Conservation (phyloP, 2,797 vertebrate species). For the Sebastiscus tertius region DNA sequence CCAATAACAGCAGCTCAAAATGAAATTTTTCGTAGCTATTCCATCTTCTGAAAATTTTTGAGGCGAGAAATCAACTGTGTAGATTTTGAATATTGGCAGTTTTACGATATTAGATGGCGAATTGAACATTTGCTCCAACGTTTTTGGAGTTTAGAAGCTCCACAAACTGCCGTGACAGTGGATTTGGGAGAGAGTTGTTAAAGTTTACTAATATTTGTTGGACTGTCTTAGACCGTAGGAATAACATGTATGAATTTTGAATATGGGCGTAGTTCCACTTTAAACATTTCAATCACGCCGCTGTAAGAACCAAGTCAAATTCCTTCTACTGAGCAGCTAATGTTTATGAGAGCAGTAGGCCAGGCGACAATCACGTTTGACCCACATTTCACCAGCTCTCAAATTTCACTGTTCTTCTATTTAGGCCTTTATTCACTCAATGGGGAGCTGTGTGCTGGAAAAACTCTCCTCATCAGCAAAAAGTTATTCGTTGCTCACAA, state of each 20-base stretch:
- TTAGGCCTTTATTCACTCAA: slow-evolving; percentile 22
- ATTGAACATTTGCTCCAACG: fast-evolving
- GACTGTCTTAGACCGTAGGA: fast-evolving
- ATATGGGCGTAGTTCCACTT: too few species aligned
- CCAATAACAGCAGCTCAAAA: too few species aligned
- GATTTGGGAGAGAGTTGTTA: too few species aligned
- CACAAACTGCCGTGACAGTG: too few species aligned
- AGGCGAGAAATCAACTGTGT: fast-evolving
- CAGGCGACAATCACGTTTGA: slow-evolving; percentile 75
- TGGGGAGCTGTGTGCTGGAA: slow-evolving; percentile 9
- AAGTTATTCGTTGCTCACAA: background rate
- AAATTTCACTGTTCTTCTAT: slow-evolving; percentile 62
- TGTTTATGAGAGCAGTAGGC: slow-evolving; percentile 66
- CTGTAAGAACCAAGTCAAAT: slow-evolving; percentile 26
- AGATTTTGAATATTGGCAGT: too few species aligned
- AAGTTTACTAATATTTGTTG: fast-evolving
- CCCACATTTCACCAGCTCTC: slow-evolving; percentile 79
- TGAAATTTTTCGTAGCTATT: fast-evolving
- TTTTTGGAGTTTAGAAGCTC: too few species aligned
- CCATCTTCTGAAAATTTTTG: fast-evolving
- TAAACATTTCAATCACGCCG: background rate
- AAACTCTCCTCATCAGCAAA: slow-evolving; percentile 21
- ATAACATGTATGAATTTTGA: too few species aligned
- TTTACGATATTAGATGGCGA: too few species aligned
- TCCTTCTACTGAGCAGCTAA: slow-evolving; percentile 35